Percentiles rank a stretch among this genome's conserved stretches.
Conservation (phyloP, 2,888 invertebrate species). For the Stenurella melanura region DNA sequence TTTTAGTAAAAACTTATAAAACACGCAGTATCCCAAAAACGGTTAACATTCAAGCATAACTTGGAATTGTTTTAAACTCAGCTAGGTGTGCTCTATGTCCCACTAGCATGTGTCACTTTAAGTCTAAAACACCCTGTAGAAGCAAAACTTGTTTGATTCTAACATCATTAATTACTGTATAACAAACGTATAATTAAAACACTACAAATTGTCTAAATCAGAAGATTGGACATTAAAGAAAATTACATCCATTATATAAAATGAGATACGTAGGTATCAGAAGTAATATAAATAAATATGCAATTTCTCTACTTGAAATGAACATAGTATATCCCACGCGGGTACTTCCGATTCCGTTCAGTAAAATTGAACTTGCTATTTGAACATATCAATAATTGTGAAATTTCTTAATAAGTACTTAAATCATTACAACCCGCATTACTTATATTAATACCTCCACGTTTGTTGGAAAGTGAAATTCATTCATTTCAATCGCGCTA, state of each 20-base stretch:
- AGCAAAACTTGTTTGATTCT: too few relatives aligned
- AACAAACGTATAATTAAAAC: too few relatives aligned
- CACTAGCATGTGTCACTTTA: too few relatives aligned
- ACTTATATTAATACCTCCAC: not conserved
- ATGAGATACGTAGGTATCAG: not conserved
- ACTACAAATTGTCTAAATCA: too few relatives aligned
- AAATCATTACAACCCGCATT: conserved; percentile 1
- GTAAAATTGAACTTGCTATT: conserved; percentile 11
- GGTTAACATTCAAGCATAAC: too few relatives aligned
- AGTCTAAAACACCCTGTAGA: too few relatives aligned
- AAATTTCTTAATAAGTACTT: not conserved
- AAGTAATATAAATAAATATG: conserved; percentile 24
- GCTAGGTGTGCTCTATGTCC: too few relatives aligned
- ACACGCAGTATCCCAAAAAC: too few relatives aligned
- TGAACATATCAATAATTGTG: not conserved
- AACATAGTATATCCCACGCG: not conserved
- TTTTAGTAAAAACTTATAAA: too few relatives aligned
- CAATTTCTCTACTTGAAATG: conserved; percentile 8
- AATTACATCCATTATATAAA: not conserved
- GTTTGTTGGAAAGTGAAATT: conserved; percentile 12
- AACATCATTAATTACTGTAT: too few relatives aligned
- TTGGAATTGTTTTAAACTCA: too few relatives aligned
- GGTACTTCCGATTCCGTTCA: not conserved
- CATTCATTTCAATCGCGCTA: not conserved
- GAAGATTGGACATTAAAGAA: too few relatives aligned